These are phyloP conservation scores for Phenganax stokvisi DNA, from an alignment of 92 coral and sea anemone genomes.

Conservation along the genomic window DNA sequence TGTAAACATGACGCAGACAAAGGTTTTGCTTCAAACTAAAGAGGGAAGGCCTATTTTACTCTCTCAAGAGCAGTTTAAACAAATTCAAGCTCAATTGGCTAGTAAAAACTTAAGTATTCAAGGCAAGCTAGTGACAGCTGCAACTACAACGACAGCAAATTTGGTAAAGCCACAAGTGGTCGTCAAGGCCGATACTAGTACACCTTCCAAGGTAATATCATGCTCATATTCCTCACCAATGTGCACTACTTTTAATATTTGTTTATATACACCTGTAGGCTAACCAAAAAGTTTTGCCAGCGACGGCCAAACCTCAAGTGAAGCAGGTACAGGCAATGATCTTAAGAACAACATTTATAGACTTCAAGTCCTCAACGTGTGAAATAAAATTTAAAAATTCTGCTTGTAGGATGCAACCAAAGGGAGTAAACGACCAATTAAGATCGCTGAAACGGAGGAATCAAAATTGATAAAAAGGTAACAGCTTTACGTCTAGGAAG, in stretches of 20 bases:
- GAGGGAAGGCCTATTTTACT: conserved; percentile 86
- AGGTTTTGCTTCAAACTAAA: conserved; percentile 56
- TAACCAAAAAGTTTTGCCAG: conserved; percentile 56
- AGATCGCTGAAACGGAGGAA: conserved; percentile 31
- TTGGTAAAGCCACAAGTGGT: conserved; percentile 40
- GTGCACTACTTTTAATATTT: not conserved
- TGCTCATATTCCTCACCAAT: not conserved
- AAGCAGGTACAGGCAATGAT: conserved; percentile 11
- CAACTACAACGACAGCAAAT: conserved; percentile 57
- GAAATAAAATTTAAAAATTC: not conserved
- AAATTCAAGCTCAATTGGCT: conserved; percentile 67
- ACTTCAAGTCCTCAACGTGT: not conserved
- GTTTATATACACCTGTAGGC: conserved; percentile 70
- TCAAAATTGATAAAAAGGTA: conserved; percentile 32
- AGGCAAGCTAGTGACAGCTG: conserved; percentile 45
- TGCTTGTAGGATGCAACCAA: conserved; percentile 52
- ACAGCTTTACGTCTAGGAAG: not conserved
- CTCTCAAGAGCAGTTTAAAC: conserved; percentile 81
- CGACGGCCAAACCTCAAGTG: not conserved
- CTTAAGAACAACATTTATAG: not conserved
- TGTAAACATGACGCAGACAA: not conserved
- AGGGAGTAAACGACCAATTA: conserved; percentile 71
- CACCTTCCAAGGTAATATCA: conserved; percentile 62
- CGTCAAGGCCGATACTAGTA: conserved; percentile 34
- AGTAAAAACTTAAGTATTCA: conserved; percentile 33